Percentiles rank a stretch among this genome's conserved stretches.
Evolutionary conservation across 1,140 invertebrate species (phyloP).

Genomic region (Drosophila miranda): DNA sequence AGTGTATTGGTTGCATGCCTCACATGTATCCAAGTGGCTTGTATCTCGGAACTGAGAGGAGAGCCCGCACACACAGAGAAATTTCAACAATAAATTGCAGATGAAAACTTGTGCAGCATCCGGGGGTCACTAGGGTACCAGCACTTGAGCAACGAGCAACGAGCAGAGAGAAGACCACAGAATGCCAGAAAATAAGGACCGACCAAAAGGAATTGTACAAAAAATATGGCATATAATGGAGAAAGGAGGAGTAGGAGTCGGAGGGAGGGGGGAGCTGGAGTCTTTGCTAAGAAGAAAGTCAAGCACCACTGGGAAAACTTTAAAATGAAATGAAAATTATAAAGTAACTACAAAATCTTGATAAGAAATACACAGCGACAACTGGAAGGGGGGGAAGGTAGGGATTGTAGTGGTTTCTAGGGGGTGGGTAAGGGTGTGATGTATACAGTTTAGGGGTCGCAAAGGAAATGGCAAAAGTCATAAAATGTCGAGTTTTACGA

Average conservation of each 20-base stretch:
- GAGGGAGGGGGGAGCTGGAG: background rate
- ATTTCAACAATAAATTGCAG: conserved; percentile 57
- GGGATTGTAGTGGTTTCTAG: no score
- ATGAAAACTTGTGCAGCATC: conserved; percentile 66
- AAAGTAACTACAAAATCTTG: conserved; percentile 81
- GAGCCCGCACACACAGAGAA: conserved; percentile 17
- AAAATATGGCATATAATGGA: conserved; percentile 67
- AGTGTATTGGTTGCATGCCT: conserved; percentile 12
- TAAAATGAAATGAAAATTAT: conserved; percentile 77
- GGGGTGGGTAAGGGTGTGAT: background rate
- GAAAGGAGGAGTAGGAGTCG: conserved; percentile 3
- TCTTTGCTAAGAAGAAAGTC: conserved; percentile 18
- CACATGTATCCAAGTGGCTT: conserved; percentile 15
- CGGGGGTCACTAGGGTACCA: conserved; percentile 46
- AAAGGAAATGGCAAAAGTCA: conserved; percentile 78
- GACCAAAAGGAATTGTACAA: conserved; percentile 27
- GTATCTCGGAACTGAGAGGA: conserved; percentile 1
- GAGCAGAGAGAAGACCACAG: conserved; percentile 13
- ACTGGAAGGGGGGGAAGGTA: no score
- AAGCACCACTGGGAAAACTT: conserved; percentile 47
- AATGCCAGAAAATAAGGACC: conserved; percentile 25
- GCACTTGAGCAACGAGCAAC: conserved; percentile 46
- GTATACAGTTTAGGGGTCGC: conserved; percentile 14
- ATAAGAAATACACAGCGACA: conserved; percentile 55
- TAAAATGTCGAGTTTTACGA: conserved; percentile 80